phyloP scores from a whole-genome alignment of 2,797 vertebrate species.

The Lates japonicus region DNA sequence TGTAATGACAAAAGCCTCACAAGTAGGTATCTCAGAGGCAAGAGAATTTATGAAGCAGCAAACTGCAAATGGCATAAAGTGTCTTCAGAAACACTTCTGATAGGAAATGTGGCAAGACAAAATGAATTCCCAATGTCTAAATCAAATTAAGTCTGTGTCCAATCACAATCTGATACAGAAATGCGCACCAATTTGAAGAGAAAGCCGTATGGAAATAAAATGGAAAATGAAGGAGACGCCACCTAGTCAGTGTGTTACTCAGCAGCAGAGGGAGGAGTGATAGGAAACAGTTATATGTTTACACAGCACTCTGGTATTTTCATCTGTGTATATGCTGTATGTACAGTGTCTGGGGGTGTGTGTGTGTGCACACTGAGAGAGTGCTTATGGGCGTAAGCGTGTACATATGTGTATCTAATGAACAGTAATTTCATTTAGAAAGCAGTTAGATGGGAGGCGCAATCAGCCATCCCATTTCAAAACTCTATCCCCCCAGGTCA shows the following conservation, averaged over 20 bases:
- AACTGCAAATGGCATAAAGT: slow-evolving; percentile 22
- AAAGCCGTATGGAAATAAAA: slow-evolving; percentile 26
- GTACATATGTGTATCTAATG: slow-evolving; percentile 67
- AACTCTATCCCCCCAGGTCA: slow-evolving; percentile 82
- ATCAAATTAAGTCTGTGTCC: slow-evolving; percentile 66
- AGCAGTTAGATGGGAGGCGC: slow-evolving; percentile 64
- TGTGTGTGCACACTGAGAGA: slow-evolving; percentile 37
- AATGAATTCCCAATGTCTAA: slow-evolving; percentile 53
- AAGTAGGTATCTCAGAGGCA: slow-evolving; percentile 12
- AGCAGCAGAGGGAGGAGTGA: background rate
- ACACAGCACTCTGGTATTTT: slow-evolving; percentile 10
- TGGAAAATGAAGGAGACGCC: slow-evolving; percentile 28
- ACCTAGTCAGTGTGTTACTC: slow-evolving; percentile 21
- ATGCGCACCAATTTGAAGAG: slow-evolving; percentile 38
- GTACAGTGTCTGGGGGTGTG: slow-evolving; percentile 9
- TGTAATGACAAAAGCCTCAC: slow-evolving; percentile 35
- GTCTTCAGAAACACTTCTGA: slow-evolving; percentile 31
- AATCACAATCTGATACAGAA: slow-evolving; percentile 59
- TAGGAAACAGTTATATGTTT: slow-evolving; percentile 1
- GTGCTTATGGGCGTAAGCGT: slow-evolving; percentile 25
- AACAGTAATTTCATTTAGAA: slow-evolving; percentile 82
- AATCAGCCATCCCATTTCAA: slow-evolving; percentile 77
- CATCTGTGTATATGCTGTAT: slow-evolving; percentile 15
- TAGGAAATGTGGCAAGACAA: slow-evolving; percentile 20
- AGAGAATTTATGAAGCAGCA: slow-evolving; percentile 21